Evolutionary conservation across 2,888 invertebrate genomes (phyloP), one percentile per base, ranked within the genome.

Genomic region (Coelinius sp.): DNA sequence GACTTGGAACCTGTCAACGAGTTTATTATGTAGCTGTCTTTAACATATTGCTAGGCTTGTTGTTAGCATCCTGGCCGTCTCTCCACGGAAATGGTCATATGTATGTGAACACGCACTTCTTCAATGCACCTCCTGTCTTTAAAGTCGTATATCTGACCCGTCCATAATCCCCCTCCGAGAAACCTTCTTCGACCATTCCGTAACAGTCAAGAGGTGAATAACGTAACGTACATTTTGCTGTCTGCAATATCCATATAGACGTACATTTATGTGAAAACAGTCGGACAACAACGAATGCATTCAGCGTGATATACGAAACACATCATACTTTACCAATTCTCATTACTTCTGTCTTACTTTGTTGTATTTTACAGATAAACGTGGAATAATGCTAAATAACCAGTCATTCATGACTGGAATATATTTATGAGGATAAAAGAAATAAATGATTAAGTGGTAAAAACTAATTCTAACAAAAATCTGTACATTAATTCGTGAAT

Each of bases 1-100:
- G 65, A 75, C 59, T 75, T 71, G 70, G 71, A 71, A 62, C 59
- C 73, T 74, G 73, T 77, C 76, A 72, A 75, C 76, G 73, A 66
- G 66, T 72, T 74, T 74, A 77, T 74, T 73, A 73, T 68, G 63
- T 63, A 35, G 59, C 59, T 59, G 59, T 59, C 59, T 59, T 59
- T 59, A 59, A 59, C 59, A 59, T 59, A 59, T 59, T 59, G 59
- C 59, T 17, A 14, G 35, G 59, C 12, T 35, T 59, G 59, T 59
- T 59, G 59, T 59, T 59, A 59, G 59, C 20, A 31, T 59, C 59
- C 35, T 10, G 53, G 31, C 20, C 17, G 59, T 22, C 59, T 59
- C 59, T 17, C 59, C 12, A 59, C 31, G 59, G 59, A 59, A 59
- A 59, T 59, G 35, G 17, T 35, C 59, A 59, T 59, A 59, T 56